phyloP scores from a whole-genome alignment of 2,113 vertebrate species.

The Hiodon tergisus region DNA sequence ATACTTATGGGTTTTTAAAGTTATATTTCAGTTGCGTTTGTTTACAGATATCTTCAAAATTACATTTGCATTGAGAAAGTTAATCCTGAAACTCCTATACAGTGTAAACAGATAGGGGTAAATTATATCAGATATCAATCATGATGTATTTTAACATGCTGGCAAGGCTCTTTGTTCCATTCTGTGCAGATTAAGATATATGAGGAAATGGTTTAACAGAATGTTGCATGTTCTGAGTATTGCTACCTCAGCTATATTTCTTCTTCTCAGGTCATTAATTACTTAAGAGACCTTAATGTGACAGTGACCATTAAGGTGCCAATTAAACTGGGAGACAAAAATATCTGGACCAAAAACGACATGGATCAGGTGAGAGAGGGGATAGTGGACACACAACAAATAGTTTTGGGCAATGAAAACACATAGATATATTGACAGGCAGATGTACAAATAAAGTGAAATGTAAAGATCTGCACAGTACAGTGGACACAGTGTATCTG shows the following conservation, averaged over 20 bases:
- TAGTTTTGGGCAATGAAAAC: background rate
- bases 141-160: too few species aligned
- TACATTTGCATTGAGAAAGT: too few species aligned
- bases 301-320: conserved; percentile 62
- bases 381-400: background rate
- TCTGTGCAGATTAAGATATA: background rate
- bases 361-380: conserved; percentile 35
- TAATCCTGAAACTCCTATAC: too few species aligned
- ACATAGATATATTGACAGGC: background rate
- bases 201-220: background rate
- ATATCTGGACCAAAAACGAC: conserved; percentile 56
- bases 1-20: too few species aligned
- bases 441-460: too few species aligned
- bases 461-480: too few species aligned
- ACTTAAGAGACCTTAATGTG: conserved; percentile 48
- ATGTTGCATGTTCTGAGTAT: background rate
- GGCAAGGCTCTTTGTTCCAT: too few species aligned
- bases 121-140: too few species aligned
- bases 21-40: too few species aligned
- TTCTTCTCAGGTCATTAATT: conserved; percentile 59
- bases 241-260: background rate
- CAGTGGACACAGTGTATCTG: too few species aligned
- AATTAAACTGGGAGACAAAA: conserved; percentile 43
- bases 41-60: too few species aligned
- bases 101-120: too few species aligned